phyloP scores from a whole-genome alignment of 2,888 invertebrate species.

The Tipula lateralis region DNA sequence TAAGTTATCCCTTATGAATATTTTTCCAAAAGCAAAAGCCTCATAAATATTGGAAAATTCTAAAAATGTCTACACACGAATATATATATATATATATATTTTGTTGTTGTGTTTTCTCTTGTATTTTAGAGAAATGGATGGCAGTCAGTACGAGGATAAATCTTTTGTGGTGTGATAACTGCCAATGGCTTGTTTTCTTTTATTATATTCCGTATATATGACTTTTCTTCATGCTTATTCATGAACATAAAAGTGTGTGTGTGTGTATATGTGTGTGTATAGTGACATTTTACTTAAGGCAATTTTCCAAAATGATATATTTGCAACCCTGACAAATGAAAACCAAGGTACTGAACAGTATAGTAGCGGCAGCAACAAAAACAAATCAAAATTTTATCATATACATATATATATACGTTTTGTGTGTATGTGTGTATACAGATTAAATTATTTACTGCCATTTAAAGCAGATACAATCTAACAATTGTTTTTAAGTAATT shows the following conservation, averaged over 20 bases:
- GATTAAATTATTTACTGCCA: constrained; percentile 19
- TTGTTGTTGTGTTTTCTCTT: not conserved
- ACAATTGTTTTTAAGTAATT: constrained; percentile 24
- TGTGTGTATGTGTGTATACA: too few relatives aligned
- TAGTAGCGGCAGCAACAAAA: not conserved
- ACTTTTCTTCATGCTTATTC: not conserved
- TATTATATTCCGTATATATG: not conserved
- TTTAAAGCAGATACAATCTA: constrained; percentile 15
- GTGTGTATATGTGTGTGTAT: not conserved
- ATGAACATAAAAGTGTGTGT: not conserved
- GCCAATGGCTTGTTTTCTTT: constrained; percentile 9
- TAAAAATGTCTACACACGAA: not conserved
- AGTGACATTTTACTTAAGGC: not conserved
- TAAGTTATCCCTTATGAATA: not conserved
- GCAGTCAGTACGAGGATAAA: not conserved
- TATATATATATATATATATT: too few relatives aligned
- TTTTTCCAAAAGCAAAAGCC: not conserved
- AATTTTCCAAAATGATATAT: constrained; percentile 2
- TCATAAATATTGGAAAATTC: constrained; percentile 19
- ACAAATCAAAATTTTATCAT: constrained; percentile 2
- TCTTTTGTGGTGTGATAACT: constrained; percentile 16
- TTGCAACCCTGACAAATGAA: not conserved
- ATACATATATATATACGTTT: too few relatives aligned
- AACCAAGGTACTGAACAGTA: not conserved
- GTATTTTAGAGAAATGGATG: not conserved